Base-by-base conservation (phyloP, 2,888 invertebrate species). In the Endotricha flammealis region DNA sequence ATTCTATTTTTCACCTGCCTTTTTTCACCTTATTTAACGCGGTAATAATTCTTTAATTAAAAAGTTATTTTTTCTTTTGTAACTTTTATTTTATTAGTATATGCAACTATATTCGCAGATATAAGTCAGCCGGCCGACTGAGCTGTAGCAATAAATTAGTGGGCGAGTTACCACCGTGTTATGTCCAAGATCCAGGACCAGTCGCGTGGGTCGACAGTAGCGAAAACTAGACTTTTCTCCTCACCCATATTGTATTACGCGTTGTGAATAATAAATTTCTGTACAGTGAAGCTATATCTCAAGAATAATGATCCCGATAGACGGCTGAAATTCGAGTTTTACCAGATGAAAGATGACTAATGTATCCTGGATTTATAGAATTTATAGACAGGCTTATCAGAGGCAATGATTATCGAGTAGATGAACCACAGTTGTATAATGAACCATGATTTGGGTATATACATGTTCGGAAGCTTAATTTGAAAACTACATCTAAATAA, bases 81-180 rank as follows among this genome's bases (percentile, higher is more conserved):
- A n/a, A n/a, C n/a, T n/a, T n/a, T n/a, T n/a, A n/a, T n/a, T n/a
- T n/a, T n/a, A n/a, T n/a, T n/a, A n/a, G n/a, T n/a, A n/a, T n/a
- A n/a, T n/a, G n/a, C n/a, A n/a, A n/a, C n/a, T n/a, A n/a, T n/a
- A n/a, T n/a, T n/a, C n/a, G n/a, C n/a, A n/a, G n/a, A 64, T 64
- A 61, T 70, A 72, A 69, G 66, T 72, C 70, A 69, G 53, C 49
- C 53, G 52, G 62, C 54, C 59, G 64, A 60, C 53, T 57, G 62
- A 56, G 63, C 52, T 54, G 50, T 50, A 47, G 46, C 51, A 50
- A 69, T 72, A 69, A 70, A 69, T 69, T 61, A 64, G 53, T 43
- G 22, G 11, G 25, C 9, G 13, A 12, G 10, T 16, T 25, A 10
- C 25, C 32, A 12, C 25, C 17, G 25, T 33, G 32, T 11, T 17